Percentiles rank a stretch among this genome's conserved stretches.
Conservation (phyloP, 1,140 invertebrate species). For the Drosophila pseudoobscura region DNA sequence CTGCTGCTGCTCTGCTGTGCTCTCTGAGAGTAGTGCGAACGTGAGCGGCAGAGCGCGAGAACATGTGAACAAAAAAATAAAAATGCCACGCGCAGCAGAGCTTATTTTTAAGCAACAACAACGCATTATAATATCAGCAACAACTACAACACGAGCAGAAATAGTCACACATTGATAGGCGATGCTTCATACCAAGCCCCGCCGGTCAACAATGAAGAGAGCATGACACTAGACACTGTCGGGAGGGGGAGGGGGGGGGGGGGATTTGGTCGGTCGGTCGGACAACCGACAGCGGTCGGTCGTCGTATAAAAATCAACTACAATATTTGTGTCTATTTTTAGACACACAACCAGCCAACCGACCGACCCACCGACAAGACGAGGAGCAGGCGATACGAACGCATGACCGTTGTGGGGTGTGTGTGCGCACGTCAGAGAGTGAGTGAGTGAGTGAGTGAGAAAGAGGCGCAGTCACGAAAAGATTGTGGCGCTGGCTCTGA, state of each 20-base stretch:
- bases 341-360: conserved; percentile 44
- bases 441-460: conserved; percentile 15
- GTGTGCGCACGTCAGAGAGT: conserved; percentile 21
- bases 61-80: conserved; percentile 40
- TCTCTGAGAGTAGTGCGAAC: background rate
- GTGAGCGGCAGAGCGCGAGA: conserved; percentile 20
- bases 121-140: conserved; percentile 71
- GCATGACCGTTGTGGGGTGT: conserved; percentile 58
- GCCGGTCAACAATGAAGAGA: conserved; percentile 34
- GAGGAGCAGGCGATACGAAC: conserved; percentile 49
- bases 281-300: conserved; percentile 24
- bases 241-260: conserved; percentile 6
- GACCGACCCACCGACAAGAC: conserved; percentile 33
- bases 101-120: conserved; percentile 81
- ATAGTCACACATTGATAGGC: conserved; percentile 76
- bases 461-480: conserved; percentile 2
- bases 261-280: background rate
- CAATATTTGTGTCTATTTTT: conserved; percentile 83
- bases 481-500: background rate
- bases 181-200: conserved; percentile 61
- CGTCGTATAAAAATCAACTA: conserved; percentile 75
- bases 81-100: conserved; percentile 75
- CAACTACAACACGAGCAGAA: conserved; percentile 40
- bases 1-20: background rate
- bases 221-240: background rate